Percentiles rank a stretch among this genome's conserved stretches.
These are phyloP conservation scores for Dendropsophus ebraccatus DNA, from an alignment of 2,113 vertebrate species.

Conservation along the genomic window DNA sequence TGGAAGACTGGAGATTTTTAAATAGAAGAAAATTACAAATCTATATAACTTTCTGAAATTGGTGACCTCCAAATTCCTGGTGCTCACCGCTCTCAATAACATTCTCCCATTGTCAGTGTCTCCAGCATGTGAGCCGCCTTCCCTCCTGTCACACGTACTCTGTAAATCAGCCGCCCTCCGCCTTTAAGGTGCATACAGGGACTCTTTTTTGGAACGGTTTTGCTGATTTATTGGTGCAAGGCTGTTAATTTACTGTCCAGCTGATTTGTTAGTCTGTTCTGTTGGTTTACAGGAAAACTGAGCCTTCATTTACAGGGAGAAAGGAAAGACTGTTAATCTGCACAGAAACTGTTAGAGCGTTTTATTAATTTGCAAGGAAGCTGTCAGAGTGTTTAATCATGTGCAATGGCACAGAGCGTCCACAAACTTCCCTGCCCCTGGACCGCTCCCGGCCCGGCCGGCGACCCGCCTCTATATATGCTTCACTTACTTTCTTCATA, in stretches of 20 bases:
- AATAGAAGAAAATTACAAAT: too few relatives aligned
- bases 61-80: not conserved
- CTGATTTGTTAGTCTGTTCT: conserved; percentile 31
- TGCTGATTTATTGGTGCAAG: conserved; percentile 22
- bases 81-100: not conserved
- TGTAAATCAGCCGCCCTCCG: not conserved
- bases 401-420: not conserved
- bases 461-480: not conserved
- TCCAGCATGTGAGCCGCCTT: not conserved
- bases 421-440: not conserved
- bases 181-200: not conserved
- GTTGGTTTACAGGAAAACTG: conserved; percentile 41
- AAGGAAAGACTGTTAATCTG: conserved; percentile 40
- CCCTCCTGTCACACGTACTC: not conserved
- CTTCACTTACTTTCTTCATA: not conserved
- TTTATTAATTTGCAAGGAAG: conserved; percentile 43
- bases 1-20: too few relatives aligned
- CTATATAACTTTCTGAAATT: not conserved
- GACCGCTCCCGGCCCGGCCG: not conserved
- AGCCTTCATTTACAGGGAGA: conserved; percentile 32
- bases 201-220: conserved; percentile 1
- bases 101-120: not conserved
- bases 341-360: conserved; percentile 20
- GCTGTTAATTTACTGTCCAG: conserved; percentile 27
- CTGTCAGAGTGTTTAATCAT: conserved; percentile 35